Evolutionary conservation across 2,888 invertebrate genomes (phyloP).

Genomic region (Trachelus stipa): DNA sequence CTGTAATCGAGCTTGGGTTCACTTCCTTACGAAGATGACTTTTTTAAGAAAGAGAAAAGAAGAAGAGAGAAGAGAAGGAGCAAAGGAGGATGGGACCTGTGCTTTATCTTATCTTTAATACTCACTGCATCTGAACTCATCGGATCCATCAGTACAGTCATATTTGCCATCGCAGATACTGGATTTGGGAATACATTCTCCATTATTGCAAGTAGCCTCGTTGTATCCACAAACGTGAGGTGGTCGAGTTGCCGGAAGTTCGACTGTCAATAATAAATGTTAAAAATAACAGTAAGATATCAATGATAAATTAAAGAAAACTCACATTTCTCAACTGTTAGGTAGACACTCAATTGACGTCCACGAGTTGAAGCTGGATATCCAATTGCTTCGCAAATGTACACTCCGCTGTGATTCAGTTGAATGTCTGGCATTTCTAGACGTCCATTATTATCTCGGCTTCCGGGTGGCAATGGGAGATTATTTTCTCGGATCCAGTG

Average conservation of each 20-base stretch:
- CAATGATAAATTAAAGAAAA: constrained; percentile 43
- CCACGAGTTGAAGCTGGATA: constrained; percentile 75
- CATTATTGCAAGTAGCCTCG: constrained; percentile 90
- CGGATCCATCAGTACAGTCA: constrained; percentile 90
- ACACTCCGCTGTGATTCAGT: constrained; percentile 81
- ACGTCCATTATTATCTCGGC: constrained; percentile 80
- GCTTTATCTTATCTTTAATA: constrained; percentile 40
- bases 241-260: constrained; percentile 67
- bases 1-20: too few relatives aligned
- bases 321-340: constrained; percentile 85
- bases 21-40: background rate
- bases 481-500: constrained; percentile 81
- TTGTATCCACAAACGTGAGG: constrained; percentile 73
- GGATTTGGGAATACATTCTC: constrained; percentile 87
- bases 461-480: constrained; percentile 80
- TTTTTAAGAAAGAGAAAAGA: constrained; percentile 7
- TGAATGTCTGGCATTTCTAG: constrained; percentile 87
- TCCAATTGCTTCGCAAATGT: constrained; percentile 84
- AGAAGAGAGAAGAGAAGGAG: background rate
- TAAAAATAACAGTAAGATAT: constrained; percentile 11
- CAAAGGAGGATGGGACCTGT: background rate
- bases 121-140: constrained; percentile 90
- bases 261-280: constrained; percentile 41
- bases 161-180: constrained; percentile 81
- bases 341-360: constrained; percentile 75